Base-by-base conservation (phyloP, 2,797 vertebrate species). In the Antennarius maculatus region DNA sequence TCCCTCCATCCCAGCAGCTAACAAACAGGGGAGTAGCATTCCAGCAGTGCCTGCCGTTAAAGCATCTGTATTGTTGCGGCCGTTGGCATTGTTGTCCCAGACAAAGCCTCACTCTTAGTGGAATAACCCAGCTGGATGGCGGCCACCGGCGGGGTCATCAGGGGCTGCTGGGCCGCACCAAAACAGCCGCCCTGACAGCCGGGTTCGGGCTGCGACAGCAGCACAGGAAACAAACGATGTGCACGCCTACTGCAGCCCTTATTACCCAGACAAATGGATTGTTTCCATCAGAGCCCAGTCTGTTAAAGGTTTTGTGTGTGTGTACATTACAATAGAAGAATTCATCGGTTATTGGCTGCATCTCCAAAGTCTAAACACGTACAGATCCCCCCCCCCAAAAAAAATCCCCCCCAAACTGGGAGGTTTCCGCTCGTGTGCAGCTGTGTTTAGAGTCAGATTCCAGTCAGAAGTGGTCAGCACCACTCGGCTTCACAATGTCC, bases 21-120 rank as follows among this genome's bases (percentile, higher is more conserved):
- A 68, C 80, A 73, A 69, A 80, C 77, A 86, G 74, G 43, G 62
- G 29, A 71, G 69, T 80, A 42, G 77, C 86, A 89, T 90, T 90
- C 89, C 88, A 73, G 71, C 75, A 69, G 72, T 75, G 76, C 81
- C 79, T 79, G 82, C 70, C 79, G 62, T 86, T 82, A 86, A 89
- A 89, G 84, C 74, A 54, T 75, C 81, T 65, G 67, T 80, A 90
- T 89, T 92, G 82, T 91, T 89, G 82, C 66, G 63, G 69, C 64
- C 46, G 75, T 66, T 78, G 80, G 66, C 82, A 90, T 94, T 94
- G 92, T 92, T 86, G 73, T 74, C 69, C 74, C 69, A 68, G 78
- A 94, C 90, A 91, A 93, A 92, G 87, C 69, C 63, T 60, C 27
- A 69, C 87, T 89, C 84, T 88, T 70, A 84, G 86, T 81, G 82